phyloP scores from a whole-genome alignment of 2,797 vertebrate genomes.

The Hapalemur alaotrensis region DNA sequence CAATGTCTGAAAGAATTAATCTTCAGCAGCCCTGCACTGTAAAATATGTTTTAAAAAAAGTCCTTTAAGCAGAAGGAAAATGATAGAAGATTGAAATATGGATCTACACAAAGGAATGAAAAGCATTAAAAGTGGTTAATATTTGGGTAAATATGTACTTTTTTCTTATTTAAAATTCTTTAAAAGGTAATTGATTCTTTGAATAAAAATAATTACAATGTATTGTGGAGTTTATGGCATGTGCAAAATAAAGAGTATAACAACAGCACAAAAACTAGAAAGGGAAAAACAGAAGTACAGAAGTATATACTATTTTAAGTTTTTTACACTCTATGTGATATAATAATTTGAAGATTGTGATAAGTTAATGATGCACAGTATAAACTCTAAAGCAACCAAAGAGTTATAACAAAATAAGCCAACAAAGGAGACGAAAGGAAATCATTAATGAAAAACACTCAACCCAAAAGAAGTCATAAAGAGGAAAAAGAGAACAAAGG shows the following conservation, averaged over 20 bases:
- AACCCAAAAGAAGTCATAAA: background rate
- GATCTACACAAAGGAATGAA: background rate
- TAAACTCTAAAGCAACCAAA: background rate
- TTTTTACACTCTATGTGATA: background rate
- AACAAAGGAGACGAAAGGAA: background rate
- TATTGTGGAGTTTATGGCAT: background rate
- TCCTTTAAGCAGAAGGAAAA: background rate
- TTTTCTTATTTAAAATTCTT: background rate
- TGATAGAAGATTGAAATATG: background rate
- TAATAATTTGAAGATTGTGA: background rate
- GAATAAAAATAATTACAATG: background rate
- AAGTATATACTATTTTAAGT: background rate
- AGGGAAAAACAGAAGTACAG: background rate
- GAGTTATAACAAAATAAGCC: background rate
- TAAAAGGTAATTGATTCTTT: background rate
- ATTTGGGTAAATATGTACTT: background rate
- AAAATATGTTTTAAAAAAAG: background rate
- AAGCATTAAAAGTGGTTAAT: background rate
- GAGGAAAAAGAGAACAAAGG: background rate
- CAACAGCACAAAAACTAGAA: background rate
- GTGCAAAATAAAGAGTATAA: background rate
- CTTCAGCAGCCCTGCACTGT: background rate
- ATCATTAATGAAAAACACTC: background rate
- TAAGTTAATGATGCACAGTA: background rate
- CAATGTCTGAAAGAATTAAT: background rate